Percentiles rank a stretch among this genome's conserved stretches.
These are phyloP conservation scores for Megalurothrips usitatus DNA, from an alignment of 2,888 invertebrate species.

Conservation along the genomic window DNA sequence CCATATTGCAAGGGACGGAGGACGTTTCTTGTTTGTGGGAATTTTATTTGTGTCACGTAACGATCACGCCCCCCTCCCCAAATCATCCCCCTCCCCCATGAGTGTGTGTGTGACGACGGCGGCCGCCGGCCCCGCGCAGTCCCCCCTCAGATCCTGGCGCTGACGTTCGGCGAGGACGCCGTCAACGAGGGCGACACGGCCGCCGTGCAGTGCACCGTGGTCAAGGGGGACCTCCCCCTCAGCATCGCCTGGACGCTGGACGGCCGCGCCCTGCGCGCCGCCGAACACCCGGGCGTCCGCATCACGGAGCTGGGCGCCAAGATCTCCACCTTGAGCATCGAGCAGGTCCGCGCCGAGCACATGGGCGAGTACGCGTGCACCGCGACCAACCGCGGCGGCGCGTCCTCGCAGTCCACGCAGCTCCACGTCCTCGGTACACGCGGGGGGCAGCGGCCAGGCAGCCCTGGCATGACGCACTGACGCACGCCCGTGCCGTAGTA, in stretches of 20 bases:
- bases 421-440: slow-evolving; percentile 51
- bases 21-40: no score
- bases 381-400: slow-evolving; percentile 45
- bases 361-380: slow-evolving; percentile 51
- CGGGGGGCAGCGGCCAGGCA: no score
- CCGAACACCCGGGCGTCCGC: slow-evolving; percentile 40
- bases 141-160: slow-evolving; percentile 72
- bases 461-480: no score
- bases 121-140: slow-evolving; percentile 49
- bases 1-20: no score
- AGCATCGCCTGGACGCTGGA: slow-evolving; percentile 52
- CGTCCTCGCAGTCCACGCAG: slow-evolving; percentile 50
- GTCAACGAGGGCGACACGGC: slow-evolving; percentile 52
- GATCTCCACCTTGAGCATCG: slow-evolving; percentile 49
- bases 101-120: no score
- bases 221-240: slow-evolving; percentile 46
- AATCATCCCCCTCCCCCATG: neutral
- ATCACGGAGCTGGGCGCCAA: slow-evolving; percentile 43
- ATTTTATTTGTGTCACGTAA: no score
- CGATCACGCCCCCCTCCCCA: neutral
- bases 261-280: slow-evolving; percentile 45
- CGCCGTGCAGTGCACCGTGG: slow-evolving; percentile 56
- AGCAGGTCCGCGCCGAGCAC: slow-evolving; percentile 49
- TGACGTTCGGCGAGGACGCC: slow-evolving; percentile 68
- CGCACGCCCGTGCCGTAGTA: no score